Evolutionary conservation across 2,113 vertebrate species (phyloP), one percentile per base, ranked within the genome.

Genomic region (Notarius lentiginosus): DNA sequence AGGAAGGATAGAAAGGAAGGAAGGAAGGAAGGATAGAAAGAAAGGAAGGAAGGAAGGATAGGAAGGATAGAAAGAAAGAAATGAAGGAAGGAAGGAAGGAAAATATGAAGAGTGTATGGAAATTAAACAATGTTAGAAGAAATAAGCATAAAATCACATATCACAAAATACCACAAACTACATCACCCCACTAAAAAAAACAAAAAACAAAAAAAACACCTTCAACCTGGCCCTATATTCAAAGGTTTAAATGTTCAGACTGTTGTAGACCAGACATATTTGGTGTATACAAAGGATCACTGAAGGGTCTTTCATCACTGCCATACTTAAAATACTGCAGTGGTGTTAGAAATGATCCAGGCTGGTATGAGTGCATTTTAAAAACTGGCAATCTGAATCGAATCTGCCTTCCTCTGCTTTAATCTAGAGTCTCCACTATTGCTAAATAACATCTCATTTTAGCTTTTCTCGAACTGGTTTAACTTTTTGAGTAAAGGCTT

Each of bases 341-440:
- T n/a, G 34, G 41, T 65, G 15, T 83, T 68, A 81, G n/a, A 83
- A 68, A n/a, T 73, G 27, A 56, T 84, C 82, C 82, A 84, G 65
- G 18, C 58, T n/a, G 24, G 82, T 56, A 72, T 22, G n/a, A 83
- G 82, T 34, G 49, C 61, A 55, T 68, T 53, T 55, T 51, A 66
- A 68, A 83, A 83, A 55, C 65, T 70, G 82, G 65, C 82, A 83
- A 70, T 83, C 82, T 56, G 49, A 83, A 83, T 18, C 49, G 30
- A 83, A 83, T 41, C 82, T 14, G 15, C 27, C 30, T 68, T 51
- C 9, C 66, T 66, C 81, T 14, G 58, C 81, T 84, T 77, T 85
- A 76, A 85, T 76, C 56, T 51, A 49, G 24, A 51, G 24, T 41
- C 65, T 84, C 68, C 20, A 66, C 53, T 34, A 27, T 51, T 84